Evolutionary conservation across 2,888 invertebrate genomes (phyloP).

Genomic region (Enchytraeus crypticus): DNA sequence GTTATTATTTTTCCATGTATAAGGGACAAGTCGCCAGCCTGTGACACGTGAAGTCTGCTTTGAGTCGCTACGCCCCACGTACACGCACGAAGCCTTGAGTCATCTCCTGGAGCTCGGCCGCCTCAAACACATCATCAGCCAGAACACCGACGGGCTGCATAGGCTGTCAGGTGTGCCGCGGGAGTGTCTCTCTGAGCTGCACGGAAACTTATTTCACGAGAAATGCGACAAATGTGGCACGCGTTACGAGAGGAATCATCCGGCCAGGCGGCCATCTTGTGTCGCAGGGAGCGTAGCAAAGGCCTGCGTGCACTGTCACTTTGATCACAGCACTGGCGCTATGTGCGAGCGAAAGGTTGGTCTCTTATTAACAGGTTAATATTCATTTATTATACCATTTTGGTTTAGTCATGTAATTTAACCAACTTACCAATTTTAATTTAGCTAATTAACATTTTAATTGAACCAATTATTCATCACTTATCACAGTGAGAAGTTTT

Average conservation of each 20-base stretch:
- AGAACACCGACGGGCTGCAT: constrained; percentile 40
- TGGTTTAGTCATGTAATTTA: no score
- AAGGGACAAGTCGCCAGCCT: not conserved
- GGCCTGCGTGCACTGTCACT: constrained; percentile 32
- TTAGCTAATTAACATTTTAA: no score
- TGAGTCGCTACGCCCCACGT: constrained; percentile 30
- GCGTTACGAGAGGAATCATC: constrained; percentile 25
- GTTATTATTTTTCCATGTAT: no score
- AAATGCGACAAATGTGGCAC: constrained; percentile 36
- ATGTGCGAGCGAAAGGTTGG: constrained; percentile 31
- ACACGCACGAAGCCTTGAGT: constrained; percentile 37
- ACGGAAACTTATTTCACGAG: constrained; percentile 37
- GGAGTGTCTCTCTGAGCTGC: constrained; percentile 36
- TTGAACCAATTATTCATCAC: no score
- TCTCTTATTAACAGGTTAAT: not conserved
- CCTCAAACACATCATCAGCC: constrained; percentile 37
- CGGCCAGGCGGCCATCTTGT: constrained; percentile 7
- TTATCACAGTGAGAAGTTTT: no score
- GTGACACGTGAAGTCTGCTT: constrained; percentile 1
- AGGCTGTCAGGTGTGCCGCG: constrained; percentile 34
- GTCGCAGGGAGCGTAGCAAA: constrained; percentile 30
- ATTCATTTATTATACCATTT: no score
- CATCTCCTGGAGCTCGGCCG: constrained; percentile 33
- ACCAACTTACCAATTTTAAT: no score
- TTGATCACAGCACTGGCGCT: constrained; percentile 36